Conservation (phyloP, 2,113 vertebrate species). For the Ptyas mucosa region DNA sequence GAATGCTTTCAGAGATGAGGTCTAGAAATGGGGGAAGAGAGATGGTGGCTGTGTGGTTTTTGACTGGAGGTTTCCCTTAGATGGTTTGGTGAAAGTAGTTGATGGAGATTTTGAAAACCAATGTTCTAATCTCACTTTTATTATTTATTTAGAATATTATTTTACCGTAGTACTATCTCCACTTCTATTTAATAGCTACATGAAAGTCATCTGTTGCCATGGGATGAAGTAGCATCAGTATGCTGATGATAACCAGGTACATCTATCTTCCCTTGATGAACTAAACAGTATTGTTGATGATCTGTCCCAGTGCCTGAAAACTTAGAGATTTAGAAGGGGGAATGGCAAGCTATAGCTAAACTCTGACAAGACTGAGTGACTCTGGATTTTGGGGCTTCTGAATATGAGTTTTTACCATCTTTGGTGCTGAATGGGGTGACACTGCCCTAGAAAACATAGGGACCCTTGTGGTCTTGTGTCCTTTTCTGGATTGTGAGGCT, state of each 20-base stretch:
- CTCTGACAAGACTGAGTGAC: not conserved
- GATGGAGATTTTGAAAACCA: not conserved
- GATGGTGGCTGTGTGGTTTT: not conserved
- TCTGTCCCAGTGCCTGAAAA: not conserved
- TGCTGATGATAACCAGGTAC: not conserved
- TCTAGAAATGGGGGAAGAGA: not conserved
- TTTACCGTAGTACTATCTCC: not conserved
- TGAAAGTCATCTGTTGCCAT: not conserved
- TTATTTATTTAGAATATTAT: not conserved
- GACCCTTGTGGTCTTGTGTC: not conserved
- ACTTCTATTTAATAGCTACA: not conserved
- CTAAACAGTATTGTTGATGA: not conserved
- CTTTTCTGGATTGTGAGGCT: not conserved
- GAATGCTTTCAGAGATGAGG: not conserved
- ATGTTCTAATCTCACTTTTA: not conserved
- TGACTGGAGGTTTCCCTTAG: not conserved
- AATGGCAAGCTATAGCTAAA: not conserved
- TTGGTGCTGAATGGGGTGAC: not conserved
- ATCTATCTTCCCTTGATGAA: not conserved
- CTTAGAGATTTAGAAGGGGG: not conserved
- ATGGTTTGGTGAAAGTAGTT: not conserved
- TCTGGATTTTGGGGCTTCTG: not conserved
- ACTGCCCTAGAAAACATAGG: not conserved
- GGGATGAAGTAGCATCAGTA: no score
- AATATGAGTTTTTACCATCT: not conserved